These are phyloP conservation scores for Typhlichthys eigenmanni DNA, from an alignment of 2,797 vertebrate species.

Conservation along the genomic window DNA sequence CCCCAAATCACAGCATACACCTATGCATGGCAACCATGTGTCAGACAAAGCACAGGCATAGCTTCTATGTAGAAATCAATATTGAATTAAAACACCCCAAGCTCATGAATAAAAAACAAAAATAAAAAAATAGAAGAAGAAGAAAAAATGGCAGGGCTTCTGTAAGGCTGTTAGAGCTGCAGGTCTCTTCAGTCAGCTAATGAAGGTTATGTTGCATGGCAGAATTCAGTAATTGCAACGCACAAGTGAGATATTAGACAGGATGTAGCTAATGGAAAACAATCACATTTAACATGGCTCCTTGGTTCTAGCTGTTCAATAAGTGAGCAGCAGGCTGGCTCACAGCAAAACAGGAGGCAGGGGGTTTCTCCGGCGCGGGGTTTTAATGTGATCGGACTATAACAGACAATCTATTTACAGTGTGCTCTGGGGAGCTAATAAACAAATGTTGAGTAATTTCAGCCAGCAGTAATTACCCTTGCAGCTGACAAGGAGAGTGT, in stretches of 20 bases:
- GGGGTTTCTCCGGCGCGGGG: conserved; percentile 82
- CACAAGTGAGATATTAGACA: conserved; percentile 86
- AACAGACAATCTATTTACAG: conserved; percentile 99
- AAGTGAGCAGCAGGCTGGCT: conserved; percentile 94
- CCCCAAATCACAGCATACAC: conserved; percentile 60
- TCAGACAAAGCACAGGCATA: conserved; percentile 42
- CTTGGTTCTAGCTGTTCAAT: conserved; percentile 87
- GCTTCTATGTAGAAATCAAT: conserved; percentile 71
- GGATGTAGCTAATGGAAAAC: conserved; percentile 95
- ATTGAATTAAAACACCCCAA: conserved; percentile 72
- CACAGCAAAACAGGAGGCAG: conserved; percentile 94
- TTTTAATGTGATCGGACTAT: conserved; percentile 99
- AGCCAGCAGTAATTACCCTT: conserved; percentile 99
- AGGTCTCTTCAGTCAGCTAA: conserved; percentile 74
- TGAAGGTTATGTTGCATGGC: conserved; percentile 81
- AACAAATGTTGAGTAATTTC: conserved; percentile 99
- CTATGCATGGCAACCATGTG: conserved; percentile 56
- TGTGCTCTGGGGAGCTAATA: conserved; percentile 99
- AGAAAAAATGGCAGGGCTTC: conserved; percentile 31
- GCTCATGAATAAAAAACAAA: conserved; percentile 70
- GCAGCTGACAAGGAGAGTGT: conserved; percentile 99
- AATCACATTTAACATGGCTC: conserved; percentile 95
- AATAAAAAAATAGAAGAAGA: conserved; percentile 44
- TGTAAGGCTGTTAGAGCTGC: conserved; percentile 54
- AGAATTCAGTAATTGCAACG: conserved; percentile 82